Base-by-base conservation (phyloP, 2,113 vertebrate genomes). In the Pluvialis apricaria region DNA sequence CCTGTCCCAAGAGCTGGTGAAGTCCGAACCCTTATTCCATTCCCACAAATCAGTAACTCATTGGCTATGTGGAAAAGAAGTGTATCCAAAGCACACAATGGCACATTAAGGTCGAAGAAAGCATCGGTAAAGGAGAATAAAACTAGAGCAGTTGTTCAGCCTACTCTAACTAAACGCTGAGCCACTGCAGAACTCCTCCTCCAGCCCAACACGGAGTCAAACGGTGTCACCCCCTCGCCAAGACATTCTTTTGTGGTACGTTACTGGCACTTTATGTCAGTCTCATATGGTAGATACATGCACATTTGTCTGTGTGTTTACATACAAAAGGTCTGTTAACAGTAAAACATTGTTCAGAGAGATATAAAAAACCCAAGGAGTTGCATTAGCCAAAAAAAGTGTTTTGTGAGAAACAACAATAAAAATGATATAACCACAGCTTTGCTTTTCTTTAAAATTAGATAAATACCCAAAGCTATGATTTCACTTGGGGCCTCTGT, bases 401-500 rank as follows among this genome's bases (percentile, higher is more conserved):
- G 94, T 96, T 97, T 97, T 94, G 85, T 97, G 97, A 97, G 96
- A 97, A 98, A 98, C 95, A 89, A 97, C 97, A 97, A 96, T 97
- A 97, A 96, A 97, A 97, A 97, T 96, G 94, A 90, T 89, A 98
- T 97, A 98, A 98, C 98, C 98, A 99, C 98, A 98, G 98, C 98
- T 98, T 98, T 71, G 97, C 97, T 95, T 96, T 92, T 96, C 92
- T 94, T 96, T 93, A 96, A 92, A 97, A 96, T 97, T 94, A 94
- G 92, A 94, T 92, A 91, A 93, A 92, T 76, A 95, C 93, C 97
- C 96, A 97, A 96, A 94, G 92, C 96, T 94, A 96, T 83, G 90
- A 97, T 96, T 94, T 96, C 97, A 95, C 95, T 85, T 85, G 88
- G 69, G 85, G 98, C 97, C 97, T 97, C 93, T 88, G 97, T 98